Conservation (phyloP, 2,888 invertebrate genomes). For the Fragum whitleyi region DNA sequence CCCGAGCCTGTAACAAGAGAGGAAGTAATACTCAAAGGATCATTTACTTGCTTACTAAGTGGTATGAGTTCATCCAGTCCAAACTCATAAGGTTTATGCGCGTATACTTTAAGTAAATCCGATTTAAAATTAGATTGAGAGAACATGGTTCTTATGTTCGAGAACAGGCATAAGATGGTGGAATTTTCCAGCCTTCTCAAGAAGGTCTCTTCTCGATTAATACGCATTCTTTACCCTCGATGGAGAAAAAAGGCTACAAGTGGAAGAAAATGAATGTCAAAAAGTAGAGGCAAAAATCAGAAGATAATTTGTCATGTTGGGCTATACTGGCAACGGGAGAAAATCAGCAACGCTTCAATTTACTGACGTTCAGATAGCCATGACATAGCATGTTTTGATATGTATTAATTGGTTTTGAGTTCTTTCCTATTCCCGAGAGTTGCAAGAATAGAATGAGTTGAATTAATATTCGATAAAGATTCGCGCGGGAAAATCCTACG, state of each 20-base stretch:
- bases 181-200: not conserved
- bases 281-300: constrained; percentile 30
- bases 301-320: constrained; percentile 20
- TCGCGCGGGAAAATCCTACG: too few species aligned
- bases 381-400: too few species aligned
- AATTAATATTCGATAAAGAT: too few species aligned
- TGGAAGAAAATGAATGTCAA: constrained; percentile 8
- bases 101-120: too few species aligned
- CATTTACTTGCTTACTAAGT: too few species aligned
- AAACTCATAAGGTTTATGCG: too few species aligned
- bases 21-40: too few species aligned
- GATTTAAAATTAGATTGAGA: not conserved
- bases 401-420: not conserved
- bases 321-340: constrained; percentile 19
- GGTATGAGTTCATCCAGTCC: too few species aligned
- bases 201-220: constrained; percentile 26
- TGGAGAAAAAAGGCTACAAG: constrained; percentile 16
- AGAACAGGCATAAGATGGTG: not conserved
- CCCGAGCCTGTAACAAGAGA: too few species aligned
- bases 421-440: not conserved
- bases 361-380: too few species aligned
- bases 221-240: constrained; percentile 31
- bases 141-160: constrained; percentile 26
- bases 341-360: too few species aligned
- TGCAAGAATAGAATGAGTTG: constrained; percentile 21